Percentiles rank a stretch among this genome's conserved stretches.
Evolutionary conservation across 92 coral and sea anemone species (phyloP).

Genomic region (Zoanthus sansibaricus): DNA sequence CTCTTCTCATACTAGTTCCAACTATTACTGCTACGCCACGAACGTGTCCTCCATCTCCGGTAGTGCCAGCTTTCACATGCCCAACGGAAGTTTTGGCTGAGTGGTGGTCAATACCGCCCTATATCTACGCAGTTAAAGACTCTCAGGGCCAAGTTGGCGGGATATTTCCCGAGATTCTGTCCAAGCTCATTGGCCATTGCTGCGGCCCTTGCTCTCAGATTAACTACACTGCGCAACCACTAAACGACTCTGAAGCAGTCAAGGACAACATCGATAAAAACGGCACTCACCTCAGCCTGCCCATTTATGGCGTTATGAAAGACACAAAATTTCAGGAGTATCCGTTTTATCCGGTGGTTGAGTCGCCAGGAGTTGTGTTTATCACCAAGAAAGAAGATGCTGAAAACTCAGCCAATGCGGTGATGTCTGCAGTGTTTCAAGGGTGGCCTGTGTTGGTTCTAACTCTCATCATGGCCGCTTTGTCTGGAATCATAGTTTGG

Average conservation of each 20-base stretch:
- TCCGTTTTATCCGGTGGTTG: conserved; percentile 96
- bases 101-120: conserved; percentile 99
- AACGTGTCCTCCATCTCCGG: conserved; percentile 14
- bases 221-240: conserved; percentile 71
- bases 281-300: conserved; percentile 85
- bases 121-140: conserved; percentile 72
- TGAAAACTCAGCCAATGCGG: conserved; percentile 94
- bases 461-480: conserved; percentile 96
- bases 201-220: conserved; percentile 81
- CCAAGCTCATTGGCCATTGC: conserved; percentile 69
- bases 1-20: not conserved
- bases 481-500: conserved; percentile 98
- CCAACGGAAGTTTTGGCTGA: conserved; percentile 76
- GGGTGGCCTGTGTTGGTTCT: conserved; percentile 98
- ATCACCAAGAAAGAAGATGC: conserved; percentile 93
- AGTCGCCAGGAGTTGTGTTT: conserved; percentile 98
- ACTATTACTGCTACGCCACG: not conserved
- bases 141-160: conserved; percentile 64
- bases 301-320: conserved; percentile 98
- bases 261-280: conserved; percentile 86
- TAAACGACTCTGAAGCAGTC: conserved; percentile 96
- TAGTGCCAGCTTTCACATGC: conserved; percentile 38
- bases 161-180: conserved; percentile 75
- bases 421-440: conserved; percentile 98
- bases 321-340: conserved; percentile 83